Conservation (phyloP, 1,140 invertebrate genomes). For the Cyclargus thomasi region DNA sequence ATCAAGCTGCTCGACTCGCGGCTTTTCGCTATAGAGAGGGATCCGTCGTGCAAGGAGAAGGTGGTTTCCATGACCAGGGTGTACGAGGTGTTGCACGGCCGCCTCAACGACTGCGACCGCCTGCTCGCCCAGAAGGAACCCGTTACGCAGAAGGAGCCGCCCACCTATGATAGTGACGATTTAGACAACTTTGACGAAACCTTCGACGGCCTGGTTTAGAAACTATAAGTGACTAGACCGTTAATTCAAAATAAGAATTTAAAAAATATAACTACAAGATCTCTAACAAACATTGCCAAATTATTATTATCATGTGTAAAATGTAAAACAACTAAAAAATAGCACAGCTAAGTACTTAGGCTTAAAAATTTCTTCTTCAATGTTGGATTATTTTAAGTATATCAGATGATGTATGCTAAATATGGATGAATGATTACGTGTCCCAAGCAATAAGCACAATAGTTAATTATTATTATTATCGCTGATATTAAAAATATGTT, state of each 20-base stretch:
- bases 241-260: too few species aligned
- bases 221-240: too few species aligned
- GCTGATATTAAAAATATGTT: too few species aligned
- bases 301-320: too few species aligned
- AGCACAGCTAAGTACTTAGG: too few species aligned
- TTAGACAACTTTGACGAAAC: slow-evolving; percentile 52
- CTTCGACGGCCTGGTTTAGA: slow-evolving; percentile 55
- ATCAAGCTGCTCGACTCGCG: slow-evolving; percentile 71
- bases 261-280: too few species aligned
- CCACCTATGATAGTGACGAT: slow-evolving; percentile 47
- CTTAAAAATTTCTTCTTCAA: not conserved
- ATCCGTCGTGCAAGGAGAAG: slow-evolving; percentile 70
- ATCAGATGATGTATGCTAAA: slow-evolving; percentile 4
- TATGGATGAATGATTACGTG: slow-evolving; percentile 44
- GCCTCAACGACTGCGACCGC: slow-evolving; percentile 64
- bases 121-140: slow-evolving; percentile 60
- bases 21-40: slow-evolving; percentile 70
- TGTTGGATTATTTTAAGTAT: not conserved
- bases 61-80: slow-evolving; percentile 69
- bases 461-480: slow-evolving; percentile 10
- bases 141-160: slow-evolving; percentile 35
- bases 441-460: slow-evolving; percentile 59
- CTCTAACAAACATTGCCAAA: too few species aligned
- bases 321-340: too few species aligned
- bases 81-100: slow-evolving; percentile 65